Base-by-base conservation (phyloP, 2,113 vertebrate genomes). In the Oreotrochilus melanogaster region DNA sequence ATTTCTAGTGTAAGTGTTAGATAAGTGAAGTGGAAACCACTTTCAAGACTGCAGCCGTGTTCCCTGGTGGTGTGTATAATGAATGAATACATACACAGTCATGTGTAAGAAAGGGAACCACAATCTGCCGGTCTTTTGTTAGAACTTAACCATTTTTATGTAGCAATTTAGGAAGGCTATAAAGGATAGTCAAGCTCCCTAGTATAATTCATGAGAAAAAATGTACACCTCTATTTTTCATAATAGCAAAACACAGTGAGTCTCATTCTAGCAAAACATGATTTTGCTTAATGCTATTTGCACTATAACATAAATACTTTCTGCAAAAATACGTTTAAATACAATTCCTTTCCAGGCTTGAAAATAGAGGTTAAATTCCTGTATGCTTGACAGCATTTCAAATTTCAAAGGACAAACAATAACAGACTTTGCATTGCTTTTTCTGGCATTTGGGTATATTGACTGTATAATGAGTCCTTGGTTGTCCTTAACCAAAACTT, bases 391-490 rank as follows among this genome's bases (percentile, higher is more conserved):
- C 93, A 88, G 8, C 13, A 64, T 92, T 96, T 94, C 61, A 83
- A 69, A 97, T 89, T 96, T 97, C 89, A 91, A 88, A 97, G 88
- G 91, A 91, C 92, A 94, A 24, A 39, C 7, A 39, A 37, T 53
- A 94, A 72, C 21, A 94, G 93, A 67, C 64, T 93, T 95, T 80
- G 82, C 60, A 30, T 74, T 95, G 62, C 37, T 97, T 94, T 97
- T 96, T 69, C 56, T 85, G 82, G 72, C 81, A 79, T 94, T 96
- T 97, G 86, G 82, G 31, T 89, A 97, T 97, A 97, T 96, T 92
- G 94, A 97, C 88, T 98, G 58, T 69, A 87, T 96, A 97, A 98
- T 93, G 91, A 98, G 97, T 97, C 97, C 97, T 98, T 98, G 95
- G 95, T 70, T 97, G 96, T 96, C 95, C 97, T 97, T 94, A 97